Base-by-base conservation (phyloP, 2,113 vertebrate species). In the Cyprinodon tularosa region DNA sequence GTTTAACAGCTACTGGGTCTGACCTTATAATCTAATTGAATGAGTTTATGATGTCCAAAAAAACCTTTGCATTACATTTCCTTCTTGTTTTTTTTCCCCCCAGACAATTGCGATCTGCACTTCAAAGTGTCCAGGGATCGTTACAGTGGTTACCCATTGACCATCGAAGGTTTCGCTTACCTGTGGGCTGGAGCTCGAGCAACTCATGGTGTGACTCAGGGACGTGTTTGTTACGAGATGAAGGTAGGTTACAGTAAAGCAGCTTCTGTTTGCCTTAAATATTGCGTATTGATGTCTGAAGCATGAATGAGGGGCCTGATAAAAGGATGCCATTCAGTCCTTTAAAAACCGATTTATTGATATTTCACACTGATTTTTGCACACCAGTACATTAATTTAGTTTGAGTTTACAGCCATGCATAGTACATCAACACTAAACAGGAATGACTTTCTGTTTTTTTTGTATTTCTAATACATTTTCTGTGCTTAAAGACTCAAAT, bases 31-130 rank as follows among this genome's bases (percentile, higher is more conserved):
- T 17, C 1, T 53, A 53, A 53, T 12, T 10, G 20, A 7, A 53
- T 53, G 4, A 17, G 17, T 53, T 53, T 1, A 8, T 8, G 15
- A 15, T 5, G 0, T 20, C 15, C 48, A 4, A 5, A 20, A n/a
- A 57, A 57, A 53, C 13, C 4, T 20, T 53, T 53, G 3, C 5
- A 36, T 15, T 70, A 3, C 36, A 3, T 4, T n/a, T 20, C 29
- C 29, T 29, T 59, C 44, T 2, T 4, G 3, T 6, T 59, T 61
- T 63, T 1, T 37, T 40, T 45, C 17, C 17, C 69, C 75, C 79
- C 88, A 97, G 96, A 97, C 90, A 97, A 98, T 81, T 96, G 96
- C 57, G 96, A 97, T 72, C 93, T 98, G 79, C 96, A 97, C 85
- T 98, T 97, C 90, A 98, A 98, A 84, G 96, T 97, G 9, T 96